Percentiles rank a stretch among this genome's conserved stretches.
Evolutionary conservation across 2,888 invertebrate species (phyloP).

Genomic region (Aphrophora alni): DNA sequence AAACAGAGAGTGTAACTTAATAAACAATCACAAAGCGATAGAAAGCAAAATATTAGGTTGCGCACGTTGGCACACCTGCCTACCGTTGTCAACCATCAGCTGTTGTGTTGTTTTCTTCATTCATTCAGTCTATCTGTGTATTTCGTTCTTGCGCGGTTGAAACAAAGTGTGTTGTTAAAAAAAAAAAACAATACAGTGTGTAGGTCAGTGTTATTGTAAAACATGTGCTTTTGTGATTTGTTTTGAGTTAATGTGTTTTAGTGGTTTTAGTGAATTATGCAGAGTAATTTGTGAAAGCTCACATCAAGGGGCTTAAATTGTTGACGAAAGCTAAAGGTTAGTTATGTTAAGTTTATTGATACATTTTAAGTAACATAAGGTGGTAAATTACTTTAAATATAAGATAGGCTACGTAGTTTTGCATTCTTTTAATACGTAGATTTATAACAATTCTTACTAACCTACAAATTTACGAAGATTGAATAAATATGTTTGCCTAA

Average conservation of each 20-base stretch:
- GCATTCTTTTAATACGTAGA: too few relatives aligned
- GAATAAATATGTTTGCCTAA: too few relatives aligned
- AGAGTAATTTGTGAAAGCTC: neutral
- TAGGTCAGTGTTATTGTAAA: neutral
- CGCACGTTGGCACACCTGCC: neutral
- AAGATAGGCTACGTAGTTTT: too few relatives aligned
- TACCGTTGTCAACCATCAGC: neutral
- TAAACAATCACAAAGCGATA: neutral
- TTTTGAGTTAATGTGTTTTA: neutral
- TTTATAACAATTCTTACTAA: too few relatives aligned
- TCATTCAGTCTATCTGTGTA: neutral
- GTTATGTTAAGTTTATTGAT: too few relatives aligned
- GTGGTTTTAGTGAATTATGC: neutral
- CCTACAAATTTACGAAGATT: too few relatives aligned
- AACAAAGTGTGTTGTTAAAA: neutral
- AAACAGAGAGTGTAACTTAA: too few relatives aligned
- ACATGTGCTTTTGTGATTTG: neutral
- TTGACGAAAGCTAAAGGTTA: neutral
- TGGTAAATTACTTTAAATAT: too few relatives aligned
- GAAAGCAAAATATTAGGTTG: neutral
- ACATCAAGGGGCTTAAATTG: neutral
- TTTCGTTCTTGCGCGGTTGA: neutral
- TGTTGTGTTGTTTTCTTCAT: slow-evolving; percentile 9
- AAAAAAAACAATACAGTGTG: neutral
- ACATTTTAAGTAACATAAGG: too few relatives aligned